A percentile compares a stretch with the other conserved stretches of the same genome.
These are phyloP conservation scores for Calliopum simillimum DNA, from an alignment of 2,888 invertebrate species.

Conservation along the genomic window DNA sequence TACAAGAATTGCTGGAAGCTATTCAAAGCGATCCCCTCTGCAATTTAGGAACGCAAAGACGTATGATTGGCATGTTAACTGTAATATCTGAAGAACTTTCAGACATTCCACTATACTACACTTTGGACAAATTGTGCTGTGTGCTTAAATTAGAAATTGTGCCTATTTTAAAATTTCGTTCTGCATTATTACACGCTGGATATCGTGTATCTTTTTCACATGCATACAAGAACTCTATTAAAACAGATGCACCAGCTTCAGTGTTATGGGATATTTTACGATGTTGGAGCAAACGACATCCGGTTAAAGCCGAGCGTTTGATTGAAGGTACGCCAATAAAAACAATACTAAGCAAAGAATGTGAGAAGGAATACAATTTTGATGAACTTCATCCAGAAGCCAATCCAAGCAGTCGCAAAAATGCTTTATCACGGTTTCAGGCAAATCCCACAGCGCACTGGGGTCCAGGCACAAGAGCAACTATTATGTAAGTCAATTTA, in stretches of 20 bases:
- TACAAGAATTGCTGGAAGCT: slow-evolving; percentile 73
- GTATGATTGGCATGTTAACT: slow-evolving; percentile 84
- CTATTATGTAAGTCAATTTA: slow-evolving; percentile 74
- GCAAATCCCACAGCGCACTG: slow-evolving; percentile 87
- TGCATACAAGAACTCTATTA: slow-evolving; percentile 86
- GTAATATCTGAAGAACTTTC: slow-evolving; percentile 86
- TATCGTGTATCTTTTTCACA: slow-evolving; percentile 94
- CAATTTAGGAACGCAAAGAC: slow-evolving; percentile 76
- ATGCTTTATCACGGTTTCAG: slow-evolving; percentile 83
- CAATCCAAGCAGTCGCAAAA: slow-evolving; percentile 82
- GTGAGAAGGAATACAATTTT: slow-evolving; percentile 68
- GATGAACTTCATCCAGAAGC: slow-evolving; percentile 72
- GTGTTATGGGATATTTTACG: slow-evolving; percentile 94
- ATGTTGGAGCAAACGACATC: slow-evolving; percentile 80
- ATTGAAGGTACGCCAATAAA: slow-evolving; percentile 62
- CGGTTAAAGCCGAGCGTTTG: slow-evolving; percentile 74
- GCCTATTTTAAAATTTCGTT: slow-evolving; percentile 79
- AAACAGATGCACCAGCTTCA: slow-evolving; percentile 89
- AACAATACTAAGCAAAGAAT: slow-evolving; percentile 71
- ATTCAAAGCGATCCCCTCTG: slow-evolving; percentile 67
- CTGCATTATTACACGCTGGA: slow-evolving; percentile 90
- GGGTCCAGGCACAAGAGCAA: slow-evolving; percentile 90
- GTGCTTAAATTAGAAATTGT: slow-evolving; percentile 79
- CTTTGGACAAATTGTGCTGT: slow-evolving; percentile 81
- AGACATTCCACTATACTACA: slow-evolving; percentile 89